Base-by-base conservation (phyloP, 2,113 vertebrate genomes). In the Rhabdornis inornatus region DNA sequence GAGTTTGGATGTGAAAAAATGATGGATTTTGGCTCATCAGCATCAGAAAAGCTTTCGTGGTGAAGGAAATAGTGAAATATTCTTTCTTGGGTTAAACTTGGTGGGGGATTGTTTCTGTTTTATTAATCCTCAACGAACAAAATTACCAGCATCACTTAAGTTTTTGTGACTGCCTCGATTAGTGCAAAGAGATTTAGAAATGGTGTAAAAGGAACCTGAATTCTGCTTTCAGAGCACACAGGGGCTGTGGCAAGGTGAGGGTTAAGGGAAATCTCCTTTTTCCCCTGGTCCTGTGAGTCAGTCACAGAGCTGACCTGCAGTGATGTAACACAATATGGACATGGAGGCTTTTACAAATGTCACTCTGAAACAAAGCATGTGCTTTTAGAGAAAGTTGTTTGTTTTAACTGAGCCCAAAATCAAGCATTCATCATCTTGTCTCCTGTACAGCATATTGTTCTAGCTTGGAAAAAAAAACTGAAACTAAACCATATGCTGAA, bases 341-440 rank as follows among this genome's bases (percentile, higher is more conserved):
- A 83, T 52, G 25, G 35, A 71, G 56, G 75, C 75, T 95, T 84
- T 77, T 37, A 81, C 84, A 56, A 78, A 89, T 5, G 87, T 93
- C 93, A 93, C 85, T 92, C 75, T 91, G 95, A 95, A 45, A 44
- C 61, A 83, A 78, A 90, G 55, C 95, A 80, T 66, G 64, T 95
- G 95, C 94, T 90, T 83, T 59, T 21, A 44, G 90, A 42, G 93
- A 95, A 93, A 97, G 95, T 87, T 96, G 92, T 95, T 94, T 96
- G 93, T 90, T 93, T 96, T 86, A 93, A 83, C 70, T 59, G 77
- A 89, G 83, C 80, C 70, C 81, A 21, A 90, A 96, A 92, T 70
- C 13, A n/a, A 77, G 89, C 87, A 71, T 94, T 95, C 74, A 40
- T 90, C 89, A 53, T 71, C 35, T 31, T 25, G 37, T 76, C 83